A percentile compares a stretch with the other conserved stretches of the same genome.
phyloP scores from a whole-genome alignment of 1,140 invertebrate species.

The Drosophila kanapiae region DNA sequence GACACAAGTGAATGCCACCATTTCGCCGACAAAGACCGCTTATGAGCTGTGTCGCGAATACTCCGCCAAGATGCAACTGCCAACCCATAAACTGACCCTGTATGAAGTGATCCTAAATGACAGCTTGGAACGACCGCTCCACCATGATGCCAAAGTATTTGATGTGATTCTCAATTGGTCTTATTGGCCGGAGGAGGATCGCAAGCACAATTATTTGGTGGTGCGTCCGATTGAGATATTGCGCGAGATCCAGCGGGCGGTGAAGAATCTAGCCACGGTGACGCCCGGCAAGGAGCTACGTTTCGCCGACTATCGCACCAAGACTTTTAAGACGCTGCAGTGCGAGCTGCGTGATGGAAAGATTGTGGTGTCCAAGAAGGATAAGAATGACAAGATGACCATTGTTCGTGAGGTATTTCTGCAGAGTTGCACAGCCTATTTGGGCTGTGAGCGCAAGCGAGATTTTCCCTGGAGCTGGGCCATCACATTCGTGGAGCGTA shows the following conservation, averaged over 20 bases:
- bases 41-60: constrained; percentile 90
- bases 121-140: constrained; percentile 90
- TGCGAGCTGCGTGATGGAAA: constrained; percentile 93
- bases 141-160: constrained; percentile 90
- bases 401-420: constrained; percentile 81
- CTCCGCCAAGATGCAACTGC: constrained; percentile 87
- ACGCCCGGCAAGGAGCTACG: constrained; percentile 90
- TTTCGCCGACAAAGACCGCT: constrained; percentile 91
- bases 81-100: constrained; percentile 89
- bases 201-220: constrained; percentile 93
- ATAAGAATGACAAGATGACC: constrained; percentile 80
- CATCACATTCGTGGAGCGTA: constrained; percentile 90
- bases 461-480: constrained; percentile 92
- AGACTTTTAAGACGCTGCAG: constrained; percentile 90
- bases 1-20: constrained; percentile 82
- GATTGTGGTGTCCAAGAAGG: constrained; percentile 91
- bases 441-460: constrained; percentile 92
- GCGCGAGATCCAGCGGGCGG: constrained; percentile 84
- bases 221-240: constrained; percentile 87
- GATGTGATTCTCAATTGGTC: constrained; percentile 92
- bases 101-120: constrained; percentile 92
- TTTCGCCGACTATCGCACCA: constrained; percentile 91
- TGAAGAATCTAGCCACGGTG: constrained; percentile 86
- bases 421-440: constrained; percentile 86
- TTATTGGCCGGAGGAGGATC: constrained; percentile 93